These are phyloP conservation scores for Stegodyphus dumicola DNA, from an alignment of 1,140 invertebrate species.

Conservation along the genomic window DNA sequence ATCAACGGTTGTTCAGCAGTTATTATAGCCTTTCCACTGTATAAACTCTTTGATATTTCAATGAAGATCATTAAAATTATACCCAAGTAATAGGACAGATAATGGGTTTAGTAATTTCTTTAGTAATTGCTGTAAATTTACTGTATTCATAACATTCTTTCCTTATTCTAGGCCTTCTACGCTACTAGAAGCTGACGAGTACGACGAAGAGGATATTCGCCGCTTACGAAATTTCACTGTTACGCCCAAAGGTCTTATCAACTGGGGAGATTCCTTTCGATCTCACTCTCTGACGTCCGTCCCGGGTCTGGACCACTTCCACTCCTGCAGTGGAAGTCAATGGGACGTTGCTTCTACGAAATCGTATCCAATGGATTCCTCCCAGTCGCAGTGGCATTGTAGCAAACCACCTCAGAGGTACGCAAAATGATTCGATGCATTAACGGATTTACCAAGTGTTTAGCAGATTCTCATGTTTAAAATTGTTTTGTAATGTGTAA, in stretches of 20 bases:
- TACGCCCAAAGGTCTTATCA: constrained; percentile 85
- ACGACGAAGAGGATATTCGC: constrained; percentile 68
- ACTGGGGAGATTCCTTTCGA: constrained; percentile 77
- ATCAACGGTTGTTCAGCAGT: too few species aligned
- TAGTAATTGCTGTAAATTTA: not conserved
- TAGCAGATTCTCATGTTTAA: too few species aligned
- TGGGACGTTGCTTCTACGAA: constrained; percentile 40
- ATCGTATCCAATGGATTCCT: constrained; percentile 34
- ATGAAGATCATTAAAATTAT: too few species aligned
- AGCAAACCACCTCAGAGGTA: constrained; percentile 30
- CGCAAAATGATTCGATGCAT: too few species aligned
- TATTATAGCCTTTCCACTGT: too few species aligned
- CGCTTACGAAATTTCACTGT: constrained; percentile 88
- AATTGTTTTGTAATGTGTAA: too few species aligned
- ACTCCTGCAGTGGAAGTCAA: constrained; percentile 10
- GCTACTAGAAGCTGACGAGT: constrained; percentile 2
- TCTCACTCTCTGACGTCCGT: constrained; percentile 65
- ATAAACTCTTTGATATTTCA: too few species aligned
- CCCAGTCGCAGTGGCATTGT: constrained; percentile 26
- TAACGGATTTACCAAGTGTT: too few species aligned
- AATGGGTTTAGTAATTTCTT: too few species aligned
- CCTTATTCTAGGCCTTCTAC: constrained; percentile 3
- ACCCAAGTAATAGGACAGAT: too few species aligned
- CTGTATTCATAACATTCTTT: not conserved
- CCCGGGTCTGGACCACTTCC: constrained; percentile 11